Evolutionary conservation across 2,797 vertebrate genomes (phyloP).

Genomic region (Arrhamphus sclerolepis): DNA sequence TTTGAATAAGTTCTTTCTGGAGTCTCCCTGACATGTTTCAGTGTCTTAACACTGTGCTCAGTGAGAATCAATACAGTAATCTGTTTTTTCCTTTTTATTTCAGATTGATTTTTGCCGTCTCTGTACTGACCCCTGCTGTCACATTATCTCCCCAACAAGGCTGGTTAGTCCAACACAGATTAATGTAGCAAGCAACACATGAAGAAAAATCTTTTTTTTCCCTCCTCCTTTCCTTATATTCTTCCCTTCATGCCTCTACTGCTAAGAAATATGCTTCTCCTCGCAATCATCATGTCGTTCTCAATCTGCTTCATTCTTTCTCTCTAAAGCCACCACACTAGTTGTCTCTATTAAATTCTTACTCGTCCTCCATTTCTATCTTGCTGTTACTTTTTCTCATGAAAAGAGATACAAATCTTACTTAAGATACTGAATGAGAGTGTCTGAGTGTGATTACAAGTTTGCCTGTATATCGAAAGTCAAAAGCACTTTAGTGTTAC

Average conservation of each 20-base stretch:
- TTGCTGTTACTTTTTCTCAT: background rate
- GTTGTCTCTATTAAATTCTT: conserved; percentile 4
- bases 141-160: conserved; percentile 81
- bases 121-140: conserved; percentile 79
- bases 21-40: conserved; percentile 55
- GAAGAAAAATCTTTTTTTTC: conserved; percentile 54
- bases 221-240: conserved; percentile 26
- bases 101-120: conserved; percentile 79
- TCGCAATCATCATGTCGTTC: conserved; percentile 27
- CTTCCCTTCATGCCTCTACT: conserved; percentile 16
- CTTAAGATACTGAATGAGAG: conserved; percentile 3
- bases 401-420: conserved; percentile 11
- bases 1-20: conserved; percentile 47
- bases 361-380: conserved; percentile 11
- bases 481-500: conserved; percentile 3
- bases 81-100: conserved; percentile 73
- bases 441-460: conserved; percentile 26
- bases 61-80: conserved; percentile 78
- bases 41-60: conserved; percentile 67
- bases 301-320: conserved; percentile 6
- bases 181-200: conserved; percentile 66
- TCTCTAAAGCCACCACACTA: background rate
- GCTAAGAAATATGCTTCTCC: conserved; percentile 9
- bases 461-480: background rate
- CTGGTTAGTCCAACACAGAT: conserved; percentile 78